These are phyloP conservation scores for Eupsilia transversa DNA, from an alignment of 2,888 invertebrate species.

Conservation along the genomic window DNA sequence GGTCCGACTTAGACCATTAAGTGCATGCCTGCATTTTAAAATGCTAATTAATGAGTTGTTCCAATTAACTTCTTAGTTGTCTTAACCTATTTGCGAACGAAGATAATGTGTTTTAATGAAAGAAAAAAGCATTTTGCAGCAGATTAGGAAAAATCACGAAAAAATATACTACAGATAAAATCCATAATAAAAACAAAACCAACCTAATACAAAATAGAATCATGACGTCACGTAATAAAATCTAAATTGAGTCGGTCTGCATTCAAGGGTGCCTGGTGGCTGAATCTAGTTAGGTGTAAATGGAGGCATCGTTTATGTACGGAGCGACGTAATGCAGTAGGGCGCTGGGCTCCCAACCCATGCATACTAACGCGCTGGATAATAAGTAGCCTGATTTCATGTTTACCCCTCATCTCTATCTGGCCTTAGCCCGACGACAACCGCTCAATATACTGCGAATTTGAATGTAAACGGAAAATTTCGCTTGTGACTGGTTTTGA, in stretches of 20 bases:
- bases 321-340: constrained; percentile 80
- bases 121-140: not conserved
- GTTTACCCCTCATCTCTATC: constrained; percentile 77
- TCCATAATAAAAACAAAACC: constrained; percentile 40
- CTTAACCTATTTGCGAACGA: not conserved
- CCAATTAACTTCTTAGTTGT: not conserved
- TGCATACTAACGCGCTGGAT: constrained; percentile 88
- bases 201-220: constrained; percentile 49
- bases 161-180: too few species aligned
- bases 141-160: not conserved
- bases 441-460: constrained; percentile 45
- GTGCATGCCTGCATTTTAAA: not conserved
- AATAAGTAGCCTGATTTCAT: constrained; percentile 87
- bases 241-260: constrained; percentile 78
- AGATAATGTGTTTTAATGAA: not conserved
- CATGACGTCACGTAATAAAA: constrained; percentile 73
- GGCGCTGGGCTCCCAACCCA: constrained; percentile 86
- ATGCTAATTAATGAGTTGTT: constrained; percentile 2
- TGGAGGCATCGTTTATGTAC: constrained; percentile 83
- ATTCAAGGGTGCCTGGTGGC: constrained; percentile 71
- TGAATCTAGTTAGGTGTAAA: constrained; percentile 81
- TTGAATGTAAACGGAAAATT: constrained; percentile 64
- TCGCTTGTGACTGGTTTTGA: constrained; percentile 55
- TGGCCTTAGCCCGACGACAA: constrained; percentile 51
- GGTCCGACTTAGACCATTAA: not conserved